Evolutionary conservation across 2,888 invertebrate species (phyloP).

Genomic region (Boloria selene): DNA sequence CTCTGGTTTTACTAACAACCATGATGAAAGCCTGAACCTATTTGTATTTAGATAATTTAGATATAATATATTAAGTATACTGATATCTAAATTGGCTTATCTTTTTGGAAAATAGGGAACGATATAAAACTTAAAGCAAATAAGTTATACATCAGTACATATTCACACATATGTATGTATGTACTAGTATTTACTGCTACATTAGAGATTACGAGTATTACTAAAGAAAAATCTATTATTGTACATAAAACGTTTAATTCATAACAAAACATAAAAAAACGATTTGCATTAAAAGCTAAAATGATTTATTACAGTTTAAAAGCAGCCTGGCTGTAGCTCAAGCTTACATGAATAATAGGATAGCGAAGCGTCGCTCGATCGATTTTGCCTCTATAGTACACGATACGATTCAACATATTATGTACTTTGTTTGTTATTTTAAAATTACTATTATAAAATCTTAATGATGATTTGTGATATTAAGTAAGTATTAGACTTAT

Average conservation of each 20-base stretch:
- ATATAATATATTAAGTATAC: no score
- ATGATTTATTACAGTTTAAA: slow-evolving; percentile 29
- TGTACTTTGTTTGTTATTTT: slow-evolving; percentile 28
- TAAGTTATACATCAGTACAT: no score
- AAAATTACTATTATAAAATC: neutral
- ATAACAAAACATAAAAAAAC: slow-evolving; percentile 9
- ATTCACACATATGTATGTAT: no score
- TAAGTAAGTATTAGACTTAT: no score
- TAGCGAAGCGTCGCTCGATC: slow-evolving; percentile 25
- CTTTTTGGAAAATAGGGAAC: no score
- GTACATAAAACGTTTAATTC: neutral
- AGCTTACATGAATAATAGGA: slow-evolving; percentile 34
- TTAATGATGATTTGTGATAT: no score
- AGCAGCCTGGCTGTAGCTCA: slow-evolving; percentile 21
- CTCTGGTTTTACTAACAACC: no score
- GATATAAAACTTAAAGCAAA: no score
- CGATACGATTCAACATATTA: slow-evolving; percentile 30
- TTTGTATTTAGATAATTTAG: no score
- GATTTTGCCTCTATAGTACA: slow-evolving; percentile 25
- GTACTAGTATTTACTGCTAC: no score
- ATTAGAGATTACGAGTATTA: neutral
- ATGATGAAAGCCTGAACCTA: no score
- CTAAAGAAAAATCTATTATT: neutral
- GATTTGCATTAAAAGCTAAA: slow-evolving; percentile 22
- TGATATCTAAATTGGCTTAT: no score